Conservation (phyloP, 2,888 invertebrate species). For the Drosophila ustulata region DNA sequence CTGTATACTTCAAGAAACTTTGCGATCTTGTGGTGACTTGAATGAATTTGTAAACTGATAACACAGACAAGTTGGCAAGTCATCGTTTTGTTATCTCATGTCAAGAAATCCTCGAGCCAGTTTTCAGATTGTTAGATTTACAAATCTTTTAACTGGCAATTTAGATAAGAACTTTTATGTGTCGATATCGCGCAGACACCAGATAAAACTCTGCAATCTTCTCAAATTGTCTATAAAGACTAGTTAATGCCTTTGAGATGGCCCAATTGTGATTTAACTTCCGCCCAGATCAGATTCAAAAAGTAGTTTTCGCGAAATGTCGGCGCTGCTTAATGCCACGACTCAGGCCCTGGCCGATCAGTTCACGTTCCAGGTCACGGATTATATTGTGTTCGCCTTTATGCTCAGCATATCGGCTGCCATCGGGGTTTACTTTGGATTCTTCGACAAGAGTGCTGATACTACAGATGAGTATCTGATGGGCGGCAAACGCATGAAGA, state of each 20-base stretch:
- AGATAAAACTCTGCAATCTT: not conserved
- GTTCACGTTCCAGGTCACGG: conserved; percentile 81
- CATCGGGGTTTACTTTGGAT: conserved; percentile 87
- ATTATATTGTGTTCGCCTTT: conserved; percentile 86
- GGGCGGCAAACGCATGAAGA: conserved; percentile 87
- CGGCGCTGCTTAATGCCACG: conserved; percentile 48
- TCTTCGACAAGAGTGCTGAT: conserved; percentile 85
- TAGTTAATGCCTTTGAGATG: not conserved
- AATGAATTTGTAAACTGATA: conserved; percentile 28
- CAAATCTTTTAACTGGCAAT: conserved; percentile 2
- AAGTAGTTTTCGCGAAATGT: conserved; percentile 30
- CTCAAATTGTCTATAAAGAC: not conserved
- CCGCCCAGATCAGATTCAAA: conserved; percentile 7
- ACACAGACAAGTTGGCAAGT: conserved; percentile 12
- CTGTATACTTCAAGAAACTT: conserved; percentile 15
- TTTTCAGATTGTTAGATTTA: conserved; percentile 7
- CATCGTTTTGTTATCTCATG: conserved; percentile 27
- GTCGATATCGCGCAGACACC: conserved; percentile 23
- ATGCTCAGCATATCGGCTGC: conserved; percentile 86
- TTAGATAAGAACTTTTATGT: conserved; percentile 35
- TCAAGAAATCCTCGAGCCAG: conserved; percentile 1
- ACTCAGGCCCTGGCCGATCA: conserved; percentile 33
- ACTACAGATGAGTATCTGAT: conserved; percentile 87
- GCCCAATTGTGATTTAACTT: conserved; percentile 29
- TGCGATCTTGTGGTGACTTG: conserved; percentile 18